These are phyloP conservation scores for Leguminivora glycinivorella DNA, from an alignment of 1,140 invertebrate species.

Conservation along the genomic window DNA sequence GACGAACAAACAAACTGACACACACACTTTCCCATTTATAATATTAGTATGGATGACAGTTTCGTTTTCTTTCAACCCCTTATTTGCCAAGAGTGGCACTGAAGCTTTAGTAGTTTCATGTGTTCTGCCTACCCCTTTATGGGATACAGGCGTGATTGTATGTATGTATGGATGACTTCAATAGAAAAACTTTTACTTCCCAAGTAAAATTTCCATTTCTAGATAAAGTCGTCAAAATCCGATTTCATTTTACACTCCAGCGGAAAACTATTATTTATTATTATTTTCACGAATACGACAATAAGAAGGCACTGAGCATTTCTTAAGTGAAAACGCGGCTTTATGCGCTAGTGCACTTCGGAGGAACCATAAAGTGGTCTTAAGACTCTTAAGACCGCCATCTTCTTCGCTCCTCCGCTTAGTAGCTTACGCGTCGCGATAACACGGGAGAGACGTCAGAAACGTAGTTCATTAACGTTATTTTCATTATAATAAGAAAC, in stretches of 20 bases:
- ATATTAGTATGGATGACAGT: no score
- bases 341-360: conserved; percentile 52
- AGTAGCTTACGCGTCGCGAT: conserved; percentile 2
- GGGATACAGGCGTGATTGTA: no score
- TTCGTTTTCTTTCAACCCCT: no score
- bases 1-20: no score
- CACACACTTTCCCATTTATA: no score
- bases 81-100: no score
- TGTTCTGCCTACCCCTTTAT: no score
- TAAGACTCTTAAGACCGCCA: conserved; percentile 36
- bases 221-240: neutral
- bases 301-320: conserved; percentile 13
- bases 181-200: neutral
- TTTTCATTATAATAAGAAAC: no score
- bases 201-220: neutral
- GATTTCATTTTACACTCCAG: neutral
- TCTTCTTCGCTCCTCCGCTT: conserved; percentile 32
- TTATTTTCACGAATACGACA: neutral
- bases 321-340: conserved; percentile 43
- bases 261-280: conserved; percentile 12
- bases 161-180: neutral
- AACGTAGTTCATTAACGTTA: neutral
- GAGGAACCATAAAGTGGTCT: conserved; percentile 46
- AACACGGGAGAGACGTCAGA: neutral
- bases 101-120: no score